Evolutionary conservation across 2,113 vertebrate genomes (phyloP).

Genomic region (Indicator indicator): DNA sequence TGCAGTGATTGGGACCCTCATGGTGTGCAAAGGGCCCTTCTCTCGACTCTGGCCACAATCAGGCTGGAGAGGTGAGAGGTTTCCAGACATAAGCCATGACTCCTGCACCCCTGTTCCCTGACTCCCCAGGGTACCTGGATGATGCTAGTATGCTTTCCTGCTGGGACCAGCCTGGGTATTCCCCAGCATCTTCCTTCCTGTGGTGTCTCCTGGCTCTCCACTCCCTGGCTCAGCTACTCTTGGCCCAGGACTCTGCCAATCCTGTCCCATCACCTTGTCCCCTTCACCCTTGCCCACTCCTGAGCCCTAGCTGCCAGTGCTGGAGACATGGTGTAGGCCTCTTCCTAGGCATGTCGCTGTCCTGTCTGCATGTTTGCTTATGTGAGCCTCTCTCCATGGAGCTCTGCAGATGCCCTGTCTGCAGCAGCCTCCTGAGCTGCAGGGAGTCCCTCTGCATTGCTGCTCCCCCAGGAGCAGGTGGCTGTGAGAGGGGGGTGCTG

Average conservation of each 20-base stretch:
- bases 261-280: not conserved
- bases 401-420: not conserved
- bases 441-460: not conserved
- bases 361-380: conserved; percentile 76
- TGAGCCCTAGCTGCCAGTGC: conserved; percentile 25
- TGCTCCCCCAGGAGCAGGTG: not conserved
- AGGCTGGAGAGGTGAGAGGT: not conserved
- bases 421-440: not conserved
- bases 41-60: not conserved
- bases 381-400: conserved; percentile 27
- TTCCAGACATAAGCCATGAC: not conserved
- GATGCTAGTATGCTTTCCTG: not conserved
- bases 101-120: not conserved
- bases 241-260: not conserved
- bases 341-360: conserved; percentile 69
- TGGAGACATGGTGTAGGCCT: conserved; percentile 71
- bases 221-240: not conserved
- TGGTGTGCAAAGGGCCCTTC: not conserved
- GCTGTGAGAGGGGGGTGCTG: not conserved
- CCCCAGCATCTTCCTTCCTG: not conserved
- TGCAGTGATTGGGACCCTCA: not conserved
- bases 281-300: not conserved
- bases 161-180: not conserved
- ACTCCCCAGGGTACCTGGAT: not conserved
- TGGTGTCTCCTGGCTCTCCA: not conserved